Base-by-base conservation (phyloP, 2,888 invertebrate species). In the Cynaeus angustus region DNA sequence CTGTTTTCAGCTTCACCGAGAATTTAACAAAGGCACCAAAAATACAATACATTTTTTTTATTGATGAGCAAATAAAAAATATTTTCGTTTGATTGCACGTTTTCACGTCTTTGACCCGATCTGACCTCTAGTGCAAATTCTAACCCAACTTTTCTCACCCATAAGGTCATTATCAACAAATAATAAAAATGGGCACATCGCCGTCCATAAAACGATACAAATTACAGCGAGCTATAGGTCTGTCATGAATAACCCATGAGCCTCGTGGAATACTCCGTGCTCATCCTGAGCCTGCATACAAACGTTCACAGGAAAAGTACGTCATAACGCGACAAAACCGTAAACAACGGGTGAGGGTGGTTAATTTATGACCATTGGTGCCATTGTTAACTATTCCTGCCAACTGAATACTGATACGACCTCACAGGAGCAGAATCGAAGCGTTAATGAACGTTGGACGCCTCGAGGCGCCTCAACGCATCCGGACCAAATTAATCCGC, bases 311-410 rank as follows among this genome's bases (percentile, higher is more conserved):
- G 80, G 80, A 81, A 81, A 80, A 78, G 78, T 80, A 78, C 77
- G 77, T 80, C 79, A 79, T 81, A 79, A 78, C 77, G 72, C 76
- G 77, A 79, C 79, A 72, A 55, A 70, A 61, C 62, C 64, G 59
- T 77, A 75, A 77, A 77, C 75, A 78, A 78, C 74, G 69, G 73
- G 78, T 73, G 83, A 82, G 82, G 83, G 82, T 83, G 81, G 81
- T 78, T 83, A 83, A 84, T 84, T 84, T 84, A 84, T 84, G 83
- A 81, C 81, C 83, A 83, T 82, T 83, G 83, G 80, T 80, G 81
- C 80, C 79, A 84, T 84, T 83, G 84, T 84, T 83, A 84, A 83
- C 84, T 80, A 81, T 81, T 76, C 75, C 70, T 79, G 76, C 77
- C 77, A 73, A 74, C 72, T 74, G 84, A 78, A 84, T 84, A 83